Evolutionary conservation across 2,797 vertebrate genomes (phyloP).

Genomic region (Columba guinea): DNA sequence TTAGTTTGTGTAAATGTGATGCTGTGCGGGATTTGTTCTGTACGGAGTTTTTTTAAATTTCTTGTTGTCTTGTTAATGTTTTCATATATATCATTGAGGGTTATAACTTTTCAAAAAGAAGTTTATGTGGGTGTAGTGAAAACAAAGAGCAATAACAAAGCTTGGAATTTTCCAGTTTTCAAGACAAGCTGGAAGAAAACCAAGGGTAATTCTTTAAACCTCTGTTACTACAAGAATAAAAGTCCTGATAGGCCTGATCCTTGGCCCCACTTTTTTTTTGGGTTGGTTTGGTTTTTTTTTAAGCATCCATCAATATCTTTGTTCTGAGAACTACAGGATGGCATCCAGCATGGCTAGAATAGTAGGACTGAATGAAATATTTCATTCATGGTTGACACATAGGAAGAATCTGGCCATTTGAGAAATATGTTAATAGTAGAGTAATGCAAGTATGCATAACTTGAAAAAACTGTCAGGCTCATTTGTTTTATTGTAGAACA

Average conservation of each 20-base stretch:
- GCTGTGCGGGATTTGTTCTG: not conserved
- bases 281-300: not conserved
- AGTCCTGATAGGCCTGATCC: not conserved
- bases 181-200: not conserved
- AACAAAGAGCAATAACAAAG: not conserved
- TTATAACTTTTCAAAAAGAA: not conserved
- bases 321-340: not conserved
- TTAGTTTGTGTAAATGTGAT: not conserved
- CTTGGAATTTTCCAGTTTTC: not conserved
- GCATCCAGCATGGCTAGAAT: not conserved
- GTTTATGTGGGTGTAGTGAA: not conserved
- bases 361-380: not conserved
- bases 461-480: not conserved
- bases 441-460: not conserved
- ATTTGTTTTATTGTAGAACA: not conserved
- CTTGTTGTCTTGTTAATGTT: not conserved
- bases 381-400: not conserved
- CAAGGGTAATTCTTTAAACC: not conserved
- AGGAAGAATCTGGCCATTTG: not conserved
- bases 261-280: not conserved
- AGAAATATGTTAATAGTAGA: not conserved
- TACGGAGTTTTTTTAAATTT: not conserved
- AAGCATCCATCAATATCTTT: not conserved
- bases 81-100: not conserved
- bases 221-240: not conserved